Evolutionary conservation across 2,888 invertebrate genomes (phyloP).

Genomic region (Pterostichus niger): DNA sequence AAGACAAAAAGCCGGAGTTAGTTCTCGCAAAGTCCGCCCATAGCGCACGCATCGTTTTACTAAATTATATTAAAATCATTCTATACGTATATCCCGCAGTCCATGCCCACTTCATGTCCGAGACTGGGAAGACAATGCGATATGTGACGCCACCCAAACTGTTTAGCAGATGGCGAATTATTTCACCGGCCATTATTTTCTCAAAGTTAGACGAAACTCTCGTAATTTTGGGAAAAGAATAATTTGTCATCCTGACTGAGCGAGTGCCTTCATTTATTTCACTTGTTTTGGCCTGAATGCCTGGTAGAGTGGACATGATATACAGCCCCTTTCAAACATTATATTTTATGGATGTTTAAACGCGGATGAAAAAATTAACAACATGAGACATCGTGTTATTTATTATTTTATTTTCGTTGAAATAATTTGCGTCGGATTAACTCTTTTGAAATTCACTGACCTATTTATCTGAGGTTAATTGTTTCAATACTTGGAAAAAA

Average conservation of each 20-base stretch:
- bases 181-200: slow-evolving; percentile 29
- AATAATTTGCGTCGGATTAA: not conserved
- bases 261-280: slow-evolving; percentile 48
- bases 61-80: slow-evolving; percentile 42
- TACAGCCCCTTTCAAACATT: slow-evolving; percentile 41
- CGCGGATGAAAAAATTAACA: slow-evolving; percentile 38
- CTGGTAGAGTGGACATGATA: slow-evolving; percentile 44
- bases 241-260: slow-evolving; percentile 43
- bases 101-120: slow-evolving; percentile 35
- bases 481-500: not conserved
- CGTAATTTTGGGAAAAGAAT: slow-evolving; percentile 51
- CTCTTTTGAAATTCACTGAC: not conserved
- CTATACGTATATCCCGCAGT: slow-evolving; percentile 27
- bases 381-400: not conserved
- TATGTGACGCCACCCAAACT: slow-evolving; percentile 9
- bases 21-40: not conserved
- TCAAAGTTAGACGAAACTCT: slow-evolving; percentile 51
- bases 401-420: not conserved
- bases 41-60: slow-evolving; percentile 10
- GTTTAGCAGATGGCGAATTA: slow-evolving; percentile 31
- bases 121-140: slow-evolving; percentile 11
- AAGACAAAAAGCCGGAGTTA: slow-evolving; percentile 28
- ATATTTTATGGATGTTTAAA: slow-evolving; percentile 32
- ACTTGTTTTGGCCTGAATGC: slow-evolving; percentile 44
- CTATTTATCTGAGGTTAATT: slow-evolving; percentile 33